Evolutionary conservation across 23 tunicate genomes (phyloP).

Genomic region (Oikopleura dioica): DNA sequence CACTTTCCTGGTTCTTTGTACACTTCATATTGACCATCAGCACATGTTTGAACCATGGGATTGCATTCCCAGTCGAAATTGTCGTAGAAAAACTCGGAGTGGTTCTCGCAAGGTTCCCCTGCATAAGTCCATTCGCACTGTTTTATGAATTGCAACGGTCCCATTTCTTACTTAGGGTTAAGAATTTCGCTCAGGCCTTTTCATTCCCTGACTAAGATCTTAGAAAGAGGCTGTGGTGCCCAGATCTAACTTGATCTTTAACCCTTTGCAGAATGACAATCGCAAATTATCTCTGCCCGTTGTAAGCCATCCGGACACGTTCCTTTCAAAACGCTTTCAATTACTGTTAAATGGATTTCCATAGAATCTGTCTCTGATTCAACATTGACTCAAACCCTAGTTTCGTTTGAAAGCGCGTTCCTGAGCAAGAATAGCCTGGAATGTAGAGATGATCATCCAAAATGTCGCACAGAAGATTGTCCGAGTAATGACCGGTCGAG

Average conservation of each 20-base stretch:
- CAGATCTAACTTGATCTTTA: too few relatives aligned
- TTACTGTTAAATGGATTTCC: too few relatives aligned
- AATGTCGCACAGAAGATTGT: background rate
- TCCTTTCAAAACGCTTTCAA: too few relatives aligned
- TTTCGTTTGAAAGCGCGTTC: background rate
- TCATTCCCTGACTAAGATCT: too few relatives aligned
- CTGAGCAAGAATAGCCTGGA: background rate
- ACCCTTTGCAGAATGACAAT: background rate
- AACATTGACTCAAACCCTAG: background rate
- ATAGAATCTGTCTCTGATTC: too few relatives aligned
- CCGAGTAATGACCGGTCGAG: background rate
- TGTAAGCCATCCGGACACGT: too few relatives aligned
- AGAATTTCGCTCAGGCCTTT: too few relatives aligned
- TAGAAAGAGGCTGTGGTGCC: too few relatives aligned
- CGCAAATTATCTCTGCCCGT: background rate
- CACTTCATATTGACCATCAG: background rate
- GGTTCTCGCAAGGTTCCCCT: background rate
- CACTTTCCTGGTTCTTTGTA: too few relatives aligned
- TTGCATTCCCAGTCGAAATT: background rate
- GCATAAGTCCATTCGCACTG: background rate
- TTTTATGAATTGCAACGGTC: background rate
- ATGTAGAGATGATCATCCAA: background rate
- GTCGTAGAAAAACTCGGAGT: too few relatives aligned
- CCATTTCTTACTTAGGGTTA: too few relatives aligned
- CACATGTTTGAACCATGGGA: background rate